These are phyloP conservation scores for Ichneumoninae sp. DNA, from an alignment of 2,888 invertebrate species.

Conservation along the genomic window DNA sequence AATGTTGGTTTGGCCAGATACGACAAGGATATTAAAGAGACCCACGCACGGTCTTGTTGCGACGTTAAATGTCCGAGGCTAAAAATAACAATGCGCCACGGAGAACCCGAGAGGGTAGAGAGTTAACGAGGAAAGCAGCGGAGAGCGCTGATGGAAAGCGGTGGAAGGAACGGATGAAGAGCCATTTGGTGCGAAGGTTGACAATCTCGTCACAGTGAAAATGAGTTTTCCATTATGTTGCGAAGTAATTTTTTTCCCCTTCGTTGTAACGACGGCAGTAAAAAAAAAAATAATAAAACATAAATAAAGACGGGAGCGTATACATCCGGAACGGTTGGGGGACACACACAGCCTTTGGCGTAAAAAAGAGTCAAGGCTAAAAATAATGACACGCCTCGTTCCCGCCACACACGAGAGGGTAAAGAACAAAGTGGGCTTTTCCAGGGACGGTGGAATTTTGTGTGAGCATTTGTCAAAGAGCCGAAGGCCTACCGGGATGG, in stretches of 20 bases:
- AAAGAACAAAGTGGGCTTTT: slow-evolving; percentile 10
- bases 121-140: slow-evolving; percentile 17
- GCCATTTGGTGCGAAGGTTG: background rate
- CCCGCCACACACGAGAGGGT: slow-evolving; percentile 22
- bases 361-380: slow-evolving; percentile 54
- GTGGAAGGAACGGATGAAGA: background rate
- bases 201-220: background rate
- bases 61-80: slow-evolving; percentile 46
- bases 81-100: slow-evolving; percentile 53
- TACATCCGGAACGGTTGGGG: background rate
- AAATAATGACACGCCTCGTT: slow-evolving; percentile 40
- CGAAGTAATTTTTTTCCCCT: background rate
- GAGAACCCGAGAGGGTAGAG: slow-evolving; percentile 7
- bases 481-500: background rate
- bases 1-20: background rate
- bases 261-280: background rate
- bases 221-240: slow-evolving; percentile 8
- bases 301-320: slow-evolving; percentile 1
- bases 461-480: slow-evolving; percentile 2
- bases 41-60: slow-evolving; percentile 46
- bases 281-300: background rate
- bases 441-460: slow-evolving; percentile 16
- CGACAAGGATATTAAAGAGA: slow-evolving; percentile 38
- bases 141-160: background rate
- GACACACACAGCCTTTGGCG: slow-evolving; percentile 3